Evolutionary conservation across 2,113 vertebrate species (phyloP), one percentile per base, ranked within the genome.

Genomic region (Peromyscus leucopus): DNA sequence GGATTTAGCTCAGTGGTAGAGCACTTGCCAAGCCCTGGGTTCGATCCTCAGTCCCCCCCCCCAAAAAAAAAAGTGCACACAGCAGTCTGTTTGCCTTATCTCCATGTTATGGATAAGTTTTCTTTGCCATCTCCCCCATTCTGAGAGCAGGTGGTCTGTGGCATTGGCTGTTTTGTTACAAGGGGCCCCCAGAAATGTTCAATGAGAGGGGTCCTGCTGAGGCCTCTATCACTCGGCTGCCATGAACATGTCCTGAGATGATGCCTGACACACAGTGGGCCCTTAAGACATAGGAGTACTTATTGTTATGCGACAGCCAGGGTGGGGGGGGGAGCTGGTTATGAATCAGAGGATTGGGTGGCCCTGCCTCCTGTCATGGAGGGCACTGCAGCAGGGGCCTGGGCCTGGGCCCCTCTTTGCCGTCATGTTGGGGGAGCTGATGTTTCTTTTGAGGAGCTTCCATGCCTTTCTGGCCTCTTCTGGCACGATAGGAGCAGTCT

Each of bases 231-330:
- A 84, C 76, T 75, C 55, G 91, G 72, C 80, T 82, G 16, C 85
- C 95, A 59, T 89, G 92, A 83, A 63, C 76, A 61, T 24, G 16
- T 63, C 89, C 33, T 71, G 94, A 95, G 90, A 33, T 55, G 26
- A 36, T 31, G 55, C 85, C 83, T 95, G 71, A n/a, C 94, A 92
- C 84, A 69, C 5, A 86, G 90, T 51, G 63, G 80, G 26, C 42
- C 48, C 89, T 67, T 39, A 7, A 86, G 85, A 79, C 79, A 74
- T 1, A 89, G 69, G 55, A 19, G 39, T 12, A 57, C 55, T 31
- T 89, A 97, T 96, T 97, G 93, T 98, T 97, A 96, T 22, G 74
- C 1, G 28, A 51, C 86, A 96, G 71, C 57, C 67, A 90, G 89
- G 84, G 85, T 61, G 51, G 91, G 87, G 79, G 22, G 65, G 92